Percentiles rank a stretch among this genome's conserved stretches.
phyloP scores from a whole-genome alignment of 1,140 invertebrate species.

The Diabrotica undecimpunctata region DNA sequence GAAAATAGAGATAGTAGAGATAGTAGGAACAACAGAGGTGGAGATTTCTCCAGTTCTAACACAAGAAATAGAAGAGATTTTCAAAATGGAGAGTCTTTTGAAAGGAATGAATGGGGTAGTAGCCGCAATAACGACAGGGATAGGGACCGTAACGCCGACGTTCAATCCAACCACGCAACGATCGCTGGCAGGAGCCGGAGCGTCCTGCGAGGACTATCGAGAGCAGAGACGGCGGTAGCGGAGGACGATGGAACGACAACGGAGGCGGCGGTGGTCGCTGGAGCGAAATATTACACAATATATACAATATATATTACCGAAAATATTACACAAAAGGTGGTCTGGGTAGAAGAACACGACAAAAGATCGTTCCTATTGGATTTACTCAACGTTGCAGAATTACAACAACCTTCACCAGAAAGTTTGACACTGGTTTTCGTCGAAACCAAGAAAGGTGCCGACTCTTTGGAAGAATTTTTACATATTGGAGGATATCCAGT shows the following conservation, averaged over 20 bases:
- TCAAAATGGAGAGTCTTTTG: constrained; percentile 24
- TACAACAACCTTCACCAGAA: constrained; percentile 60
- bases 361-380: constrained; percentile 95
- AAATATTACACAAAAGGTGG: constrained; percentile 98
- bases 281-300: too few relatives aligned
- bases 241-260: constrained; percentile 3
- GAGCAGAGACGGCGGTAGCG: constrained; percentile 32
- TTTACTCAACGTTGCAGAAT: constrained; percentile 76
- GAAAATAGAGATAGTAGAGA: constrained; percentile 42
- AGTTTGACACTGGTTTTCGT: constrained; percentile 95
- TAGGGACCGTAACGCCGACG: constrained; percentile 37
- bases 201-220: constrained; percentile 39
- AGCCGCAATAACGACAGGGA: constrained; percentile 46
- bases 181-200: constrained; percentile 73
- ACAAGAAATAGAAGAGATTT: constrained; percentile 43
- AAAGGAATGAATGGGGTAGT: constrained; percentile 9
- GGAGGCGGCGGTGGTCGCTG: constrained; percentile 23
- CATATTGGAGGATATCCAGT: constrained; percentile 86
- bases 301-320: too few relatives aligned
- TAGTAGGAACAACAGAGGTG: constrained; percentile 37
- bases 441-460: constrained; percentile 98
- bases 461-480: constrained; percentile 91
- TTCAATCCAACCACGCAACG: constrained; percentile 58
- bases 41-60: constrained; percentile 46
- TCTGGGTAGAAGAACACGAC: constrained; percentile 97